These are phyloP conservation scores for Aegithalos caudatus DNA, from an alignment of 2,113 vertebrate genomes.

Conservation along the genomic window DNA sequence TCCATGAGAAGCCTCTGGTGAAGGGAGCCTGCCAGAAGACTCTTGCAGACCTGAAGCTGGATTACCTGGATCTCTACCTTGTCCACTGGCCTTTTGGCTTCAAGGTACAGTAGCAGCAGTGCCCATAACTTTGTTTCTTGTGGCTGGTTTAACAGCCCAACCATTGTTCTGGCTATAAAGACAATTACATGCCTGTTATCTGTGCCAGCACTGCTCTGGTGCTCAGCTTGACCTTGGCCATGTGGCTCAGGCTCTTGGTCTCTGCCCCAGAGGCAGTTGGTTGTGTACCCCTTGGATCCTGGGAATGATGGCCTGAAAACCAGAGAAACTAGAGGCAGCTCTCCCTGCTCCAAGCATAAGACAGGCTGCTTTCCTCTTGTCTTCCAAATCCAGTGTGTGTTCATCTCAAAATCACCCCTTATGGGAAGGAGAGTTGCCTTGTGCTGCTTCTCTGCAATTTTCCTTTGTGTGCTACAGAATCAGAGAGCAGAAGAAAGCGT, in stretches of 20 bases:
- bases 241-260: neutral
- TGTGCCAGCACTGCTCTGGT: neutral
- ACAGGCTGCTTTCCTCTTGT: neutral
- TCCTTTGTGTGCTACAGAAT: neutral
- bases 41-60: conserved; percentile 82
- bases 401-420: neutral
- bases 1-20: conserved; percentile 81
- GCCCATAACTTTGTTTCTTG: neutral
- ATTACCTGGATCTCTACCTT: conserved; percentile 91
- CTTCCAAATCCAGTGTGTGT: neutral
- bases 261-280: neutral
- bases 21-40: conserved; percentile 85
- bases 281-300: neutral
- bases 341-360: neutral
- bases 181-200: accelerated
- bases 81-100: conserved; percentile 92
- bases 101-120: conserved; percentile 72
- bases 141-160: neutral
- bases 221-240: neutral
- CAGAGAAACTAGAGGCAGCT: neutral
- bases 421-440: neutral
- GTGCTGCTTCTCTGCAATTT: neutral
- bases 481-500: neutral
- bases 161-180: neutral
- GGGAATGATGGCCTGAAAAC: neutral